phyloP scores from a whole-genome alignment of 2,113 vertebrate genomes.

The Pseudorectes ferrugineus region DNA sequence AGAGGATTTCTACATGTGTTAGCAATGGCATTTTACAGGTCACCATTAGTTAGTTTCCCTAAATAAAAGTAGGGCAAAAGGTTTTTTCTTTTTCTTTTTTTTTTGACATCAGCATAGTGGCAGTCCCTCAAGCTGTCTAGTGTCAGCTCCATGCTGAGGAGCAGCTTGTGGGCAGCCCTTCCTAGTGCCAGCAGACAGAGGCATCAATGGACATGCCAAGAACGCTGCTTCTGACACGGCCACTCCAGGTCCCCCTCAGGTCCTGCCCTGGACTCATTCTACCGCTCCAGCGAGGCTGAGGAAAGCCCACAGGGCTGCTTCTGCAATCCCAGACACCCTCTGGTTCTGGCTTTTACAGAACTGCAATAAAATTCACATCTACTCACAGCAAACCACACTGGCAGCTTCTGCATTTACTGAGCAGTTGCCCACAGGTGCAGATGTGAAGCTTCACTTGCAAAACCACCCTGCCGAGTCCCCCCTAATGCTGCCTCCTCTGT shows the following conservation, averaged over 20 bases:
- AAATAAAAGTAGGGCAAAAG: not conserved
- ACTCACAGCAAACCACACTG: not conserved
- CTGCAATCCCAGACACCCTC: not conserved
- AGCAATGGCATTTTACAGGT: not conserved
- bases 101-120: not conserved
- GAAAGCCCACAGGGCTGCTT: not conserved
- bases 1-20: not conserved
- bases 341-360: not conserved
- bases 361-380: not conserved
- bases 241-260: not conserved
- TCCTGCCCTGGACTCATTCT: not conserved
- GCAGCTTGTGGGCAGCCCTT: not conserved
- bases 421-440: not conserved
- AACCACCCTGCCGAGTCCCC: not conserved
- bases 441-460: not conserved
- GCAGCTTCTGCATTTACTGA: not conserved
- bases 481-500: accelerated
- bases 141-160: not conserved
- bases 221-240: accelerated
- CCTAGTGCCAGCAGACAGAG: accelerated
- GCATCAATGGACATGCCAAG: not conserved
- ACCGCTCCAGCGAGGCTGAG: accelerated
- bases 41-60: not conserved
- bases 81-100: not conserved
- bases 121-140: not conserved